Conservation (phyloP, 2,888 invertebrate genomes). For the Dicyrtomina minuta region DNA sequence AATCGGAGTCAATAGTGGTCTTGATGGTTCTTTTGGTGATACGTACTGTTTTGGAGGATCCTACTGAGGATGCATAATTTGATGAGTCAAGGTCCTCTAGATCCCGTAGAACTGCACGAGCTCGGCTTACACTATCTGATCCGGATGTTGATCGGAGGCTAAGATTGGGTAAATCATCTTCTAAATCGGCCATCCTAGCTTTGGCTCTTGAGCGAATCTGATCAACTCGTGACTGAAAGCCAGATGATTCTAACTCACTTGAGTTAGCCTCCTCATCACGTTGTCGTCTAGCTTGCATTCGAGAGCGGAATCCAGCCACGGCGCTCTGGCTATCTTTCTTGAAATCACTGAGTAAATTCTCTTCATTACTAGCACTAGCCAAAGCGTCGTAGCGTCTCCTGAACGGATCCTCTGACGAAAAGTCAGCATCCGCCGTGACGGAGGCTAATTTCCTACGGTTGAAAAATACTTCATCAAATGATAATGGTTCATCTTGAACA, state of each 20-base stretch:
- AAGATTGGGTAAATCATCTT: conserved; percentile 44
- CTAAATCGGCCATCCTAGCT: conserved; percentile 48
- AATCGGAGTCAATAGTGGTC: conserved; percentile 44
- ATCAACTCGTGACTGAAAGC: conserved; percentile 41
- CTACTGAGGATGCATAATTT: conserved; percentile 4
- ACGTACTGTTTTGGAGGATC: conserved; percentile 38
- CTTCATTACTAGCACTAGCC: background rate
- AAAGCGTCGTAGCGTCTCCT: conserved; percentile 27
- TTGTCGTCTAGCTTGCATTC: conserved; percentile 37
- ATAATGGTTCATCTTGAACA: conserved; percentile 40
- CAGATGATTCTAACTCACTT: conserved; percentile 35
- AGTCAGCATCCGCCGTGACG: conserved; percentile 44
- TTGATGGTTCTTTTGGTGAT: conserved; percentile 43
- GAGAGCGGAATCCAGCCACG: conserved; percentile 44
- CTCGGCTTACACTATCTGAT: conserved; percentile 6
- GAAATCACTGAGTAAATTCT: conserved; percentile 30
- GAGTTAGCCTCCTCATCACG: conserved; percentile 35
- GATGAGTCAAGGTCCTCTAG: conserved; percentile 14
- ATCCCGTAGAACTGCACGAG: conserved; percentile 12
- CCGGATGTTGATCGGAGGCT: conserved; percentile 7
- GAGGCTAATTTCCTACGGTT: conserved; percentile 34
- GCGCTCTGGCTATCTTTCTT: conserved; percentile 40
- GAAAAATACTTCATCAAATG: conserved; percentile 46
- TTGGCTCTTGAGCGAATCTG: conserved; percentile 47
- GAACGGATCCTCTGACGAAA: conserved; percentile 49